Evolutionary conservation across 2,113 vertebrate genomes (phyloP).

Genomic region (Callionymus lyra): DNA sequence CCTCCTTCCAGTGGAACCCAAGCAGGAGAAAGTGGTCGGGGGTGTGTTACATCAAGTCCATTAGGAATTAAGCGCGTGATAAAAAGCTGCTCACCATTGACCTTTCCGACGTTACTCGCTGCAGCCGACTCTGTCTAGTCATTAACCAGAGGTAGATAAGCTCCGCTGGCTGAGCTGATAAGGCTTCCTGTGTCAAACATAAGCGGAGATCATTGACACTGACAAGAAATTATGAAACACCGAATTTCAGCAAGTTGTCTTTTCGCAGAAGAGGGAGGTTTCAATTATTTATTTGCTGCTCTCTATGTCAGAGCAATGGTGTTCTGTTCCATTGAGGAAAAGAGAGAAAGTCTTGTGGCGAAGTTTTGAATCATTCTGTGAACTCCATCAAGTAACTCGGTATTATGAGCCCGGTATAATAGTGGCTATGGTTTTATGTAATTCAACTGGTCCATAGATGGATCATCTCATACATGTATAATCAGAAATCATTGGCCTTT

Average conservation of each 20-base stretch:
- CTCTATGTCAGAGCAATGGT: background rate
- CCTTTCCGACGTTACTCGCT: conserved; percentile 22
- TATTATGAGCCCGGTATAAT: too few species aligned
- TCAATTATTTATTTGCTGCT: conserved; percentile 12
- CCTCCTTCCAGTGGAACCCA: too few species aligned
- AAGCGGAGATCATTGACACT: conserved; percentile 62
- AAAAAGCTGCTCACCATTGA: conserved; percentile 16
- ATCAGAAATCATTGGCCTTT: too few species aligned
- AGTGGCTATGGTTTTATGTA: too few species aligned
- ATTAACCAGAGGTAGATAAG: conserved; percentile 63
- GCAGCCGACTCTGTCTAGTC: conserved; percentile 37
- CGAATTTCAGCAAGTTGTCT: conserved; percentile 18
- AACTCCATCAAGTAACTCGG: too few species aligned
- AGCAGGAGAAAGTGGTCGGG: too few species aligned
- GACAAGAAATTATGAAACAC: conserved; percentile 54
- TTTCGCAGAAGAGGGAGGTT: conserved; percentile 41
- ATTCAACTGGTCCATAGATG: too few species aligned
- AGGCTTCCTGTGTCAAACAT: conserved; percentile 55
- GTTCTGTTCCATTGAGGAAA: too few species aligned
- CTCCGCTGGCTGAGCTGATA: conserved; percentile 56
- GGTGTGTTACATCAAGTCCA: too few species aligned
- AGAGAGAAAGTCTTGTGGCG: too few species aligned
- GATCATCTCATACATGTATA: too few species aligned
- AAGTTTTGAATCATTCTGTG: too few species aligned
- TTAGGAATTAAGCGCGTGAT: background rate